Base-by-base conservation (phyloP, 2,797 vertebrate species). In the Lindbergichthys nudifrons region DNA sequence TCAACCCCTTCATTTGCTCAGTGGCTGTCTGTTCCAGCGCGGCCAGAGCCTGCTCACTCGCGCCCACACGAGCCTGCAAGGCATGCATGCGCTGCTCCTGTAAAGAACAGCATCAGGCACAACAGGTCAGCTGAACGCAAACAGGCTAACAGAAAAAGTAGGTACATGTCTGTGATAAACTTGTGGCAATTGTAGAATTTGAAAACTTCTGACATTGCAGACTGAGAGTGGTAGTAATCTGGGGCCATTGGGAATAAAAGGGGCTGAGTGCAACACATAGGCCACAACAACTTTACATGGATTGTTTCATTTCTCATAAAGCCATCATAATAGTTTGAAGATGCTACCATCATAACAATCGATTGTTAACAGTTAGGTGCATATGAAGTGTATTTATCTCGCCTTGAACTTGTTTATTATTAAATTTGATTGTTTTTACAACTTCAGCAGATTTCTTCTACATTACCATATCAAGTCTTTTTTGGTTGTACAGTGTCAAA, bases 1-100 rank as follows among this genome's bases (percentile, higher is more conserved):
- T 95, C 87, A 99, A 91, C 42, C 83, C 91, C 73, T 94, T 93
- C 84, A 97, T 95, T 82, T 97, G 95, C 23, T 95, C 92, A 54
- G 93, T 95, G 43, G 96, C 95, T 4, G 94, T 84, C 69, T 88
- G 89, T 89, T 98, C 95, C 86, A 97, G 90, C 80, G 95, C 90
- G 67, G 91, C 79, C 91, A 96, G 82, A 65, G 95, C 91, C 86
- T 85, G 81, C 85, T 97, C 95, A 46, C 93, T 77, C 73, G 95
- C 93, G 75, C 75, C 90, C 68, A 96, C 75, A 87, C 94, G 96
- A 53, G 82, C 92, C 87, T 95, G 90, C 14, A 97, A 92, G 73
- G 90, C 61, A 77, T 84, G 86, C 60, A 96, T 78, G 42, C 87
- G 96, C 85, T 96, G 85, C 76, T 96, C 94, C 97, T 97, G 78